Evolutionary conservation across 2,797 vertebrate species (phyloP).

Genomic region (Gambusia yucatana): DNA sequence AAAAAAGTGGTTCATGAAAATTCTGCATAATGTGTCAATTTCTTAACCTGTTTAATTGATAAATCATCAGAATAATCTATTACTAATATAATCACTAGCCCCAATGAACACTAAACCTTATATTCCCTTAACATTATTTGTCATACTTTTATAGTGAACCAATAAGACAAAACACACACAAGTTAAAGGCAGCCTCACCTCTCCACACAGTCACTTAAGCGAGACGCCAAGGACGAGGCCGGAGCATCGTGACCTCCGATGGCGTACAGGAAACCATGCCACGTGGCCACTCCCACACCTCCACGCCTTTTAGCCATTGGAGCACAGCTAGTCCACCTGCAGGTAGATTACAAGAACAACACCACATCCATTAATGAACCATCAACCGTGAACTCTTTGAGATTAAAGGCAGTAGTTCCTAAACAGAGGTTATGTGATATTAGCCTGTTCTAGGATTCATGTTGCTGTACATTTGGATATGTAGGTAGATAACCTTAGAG

Average conservation of each 20-base stretch:
- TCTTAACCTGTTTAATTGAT: too few species aligned
- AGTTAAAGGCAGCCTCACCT: slow-evolving; percentile 79
- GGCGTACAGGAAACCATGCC: slow-evolving; percentile 95
- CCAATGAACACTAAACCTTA: background rate
- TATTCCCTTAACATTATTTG: background rate
- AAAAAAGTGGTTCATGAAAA: too few species aligned
- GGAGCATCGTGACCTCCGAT: slow-evolving; percentile 97
- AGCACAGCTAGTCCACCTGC: slow-evolving; percentile 93
- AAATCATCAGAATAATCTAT: too few species aligned
- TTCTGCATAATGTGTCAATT: too few species aligned
- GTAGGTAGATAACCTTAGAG: slow-evolving; percentile 40
- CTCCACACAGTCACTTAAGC: slow-evolving; percentile 96
- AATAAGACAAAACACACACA: background rate
- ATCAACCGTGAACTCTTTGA: slow-evolving; percentile 1
- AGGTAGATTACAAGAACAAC: slow-evolving; percentile 5
- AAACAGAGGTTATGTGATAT: slow-evolving; percentile 30
- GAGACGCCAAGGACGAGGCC: slow-evolving; percentile 91
- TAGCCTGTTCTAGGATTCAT: slow-evolving; percentile 31
- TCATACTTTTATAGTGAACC: background rate
- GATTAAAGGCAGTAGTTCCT: slow-evolving; percentile 21
- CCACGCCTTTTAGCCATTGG: slow-evolving; percentile 97
- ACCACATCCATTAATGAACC: slow-evolving; percentile 1
- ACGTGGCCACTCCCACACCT: slow-evolving; percentile 95
- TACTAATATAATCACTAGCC: too few species aligned
- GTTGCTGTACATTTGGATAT: slow-evolving; percentile 48